These are phyloP conservation scores for Camponotus fellah DNA, from an alignment of 2,888 invertebrate genomes.

Conservation along the genomic window DNA sequence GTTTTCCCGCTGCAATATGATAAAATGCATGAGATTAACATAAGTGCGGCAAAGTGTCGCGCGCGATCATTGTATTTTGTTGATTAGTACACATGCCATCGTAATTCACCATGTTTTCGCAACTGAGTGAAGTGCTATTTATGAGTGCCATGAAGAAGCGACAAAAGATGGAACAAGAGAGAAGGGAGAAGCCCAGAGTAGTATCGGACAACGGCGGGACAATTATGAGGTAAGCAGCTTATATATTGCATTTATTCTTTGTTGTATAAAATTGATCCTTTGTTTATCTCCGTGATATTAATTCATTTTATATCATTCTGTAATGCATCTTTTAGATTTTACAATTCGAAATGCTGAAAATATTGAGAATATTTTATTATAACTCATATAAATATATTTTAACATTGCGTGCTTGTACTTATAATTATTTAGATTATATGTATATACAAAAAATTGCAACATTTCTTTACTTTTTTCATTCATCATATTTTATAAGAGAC, in stretches of 20 bases:
- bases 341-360: background rate
- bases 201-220: background rate
- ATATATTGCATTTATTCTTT: conserved; percentile 2
- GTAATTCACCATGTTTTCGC: background rate
- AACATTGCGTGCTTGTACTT: background rate
- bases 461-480: background rate
- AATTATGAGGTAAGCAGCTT: background rate
- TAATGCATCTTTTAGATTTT: background rate
- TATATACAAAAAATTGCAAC: background rate
- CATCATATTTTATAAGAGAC: background rate
- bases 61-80: background rate
- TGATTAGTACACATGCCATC: background rate
- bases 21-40: background rate
- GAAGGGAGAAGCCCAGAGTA: background rate
- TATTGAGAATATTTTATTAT: background rate
- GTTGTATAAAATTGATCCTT: background rate
- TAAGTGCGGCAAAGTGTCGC: background rate
- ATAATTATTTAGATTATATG: background rate
- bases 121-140: conserved; percentile 1
- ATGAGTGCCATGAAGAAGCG: background rate
- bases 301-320: background rate
- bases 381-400: background rate
- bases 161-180: background rate
- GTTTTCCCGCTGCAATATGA: background rate
- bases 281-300: background rate